phyloP scores from a whole-genome alignment of 1,140 invertebrate species.

The Bicyclus anynana region DNA sequence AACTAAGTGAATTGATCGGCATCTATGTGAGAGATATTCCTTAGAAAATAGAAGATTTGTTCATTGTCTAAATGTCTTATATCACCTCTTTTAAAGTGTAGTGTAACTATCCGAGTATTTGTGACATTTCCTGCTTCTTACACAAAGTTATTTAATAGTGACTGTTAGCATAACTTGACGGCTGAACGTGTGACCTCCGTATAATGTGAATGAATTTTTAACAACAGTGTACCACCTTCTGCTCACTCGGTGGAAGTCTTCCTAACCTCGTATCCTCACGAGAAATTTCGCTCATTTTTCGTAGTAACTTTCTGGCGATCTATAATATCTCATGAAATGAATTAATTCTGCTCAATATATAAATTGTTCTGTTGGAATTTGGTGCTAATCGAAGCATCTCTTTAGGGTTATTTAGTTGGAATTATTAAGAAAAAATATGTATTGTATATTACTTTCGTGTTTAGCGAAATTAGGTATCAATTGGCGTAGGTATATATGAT shows the following conservation, averaged over 20 bases:
- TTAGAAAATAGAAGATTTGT: no score
- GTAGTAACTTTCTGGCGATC: neutral
- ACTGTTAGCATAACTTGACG: no score
- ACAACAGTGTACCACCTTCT: neutral
- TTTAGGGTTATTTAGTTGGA: slow-evolving; percentile 14
- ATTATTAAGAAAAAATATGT: slow-evolving; percentile 1
- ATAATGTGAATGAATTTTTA: neutral
- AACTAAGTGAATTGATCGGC: no score
- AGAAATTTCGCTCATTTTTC: neutral
- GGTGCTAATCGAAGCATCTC: slow-evolving; percentile 16
- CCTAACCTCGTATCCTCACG: neutral
- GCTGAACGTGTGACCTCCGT: no score
- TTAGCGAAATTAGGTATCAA: slow-evolving; percentile 17
- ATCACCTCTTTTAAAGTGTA: no score
- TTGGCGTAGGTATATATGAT: slow-evolving; percentile 1
- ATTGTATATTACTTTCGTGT: slow-evolving; percentile 9
- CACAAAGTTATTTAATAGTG: no score
- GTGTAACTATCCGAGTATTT: no score
- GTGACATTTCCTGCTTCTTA: no score
- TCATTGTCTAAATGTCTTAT: no score
- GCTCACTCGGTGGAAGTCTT: neutral
- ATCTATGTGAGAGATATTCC: no score
- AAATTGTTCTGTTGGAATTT: slow-evolving; percentile 14
- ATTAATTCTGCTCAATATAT: slow-evolving; percentile 13
- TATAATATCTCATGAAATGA: neutral